A percentile compares a stretch with the other conserved stretches of the same genome.
Conservation (phyloP, 2,797 vertebrate genomes). For the Pseudomugil tenellus region DNA sequence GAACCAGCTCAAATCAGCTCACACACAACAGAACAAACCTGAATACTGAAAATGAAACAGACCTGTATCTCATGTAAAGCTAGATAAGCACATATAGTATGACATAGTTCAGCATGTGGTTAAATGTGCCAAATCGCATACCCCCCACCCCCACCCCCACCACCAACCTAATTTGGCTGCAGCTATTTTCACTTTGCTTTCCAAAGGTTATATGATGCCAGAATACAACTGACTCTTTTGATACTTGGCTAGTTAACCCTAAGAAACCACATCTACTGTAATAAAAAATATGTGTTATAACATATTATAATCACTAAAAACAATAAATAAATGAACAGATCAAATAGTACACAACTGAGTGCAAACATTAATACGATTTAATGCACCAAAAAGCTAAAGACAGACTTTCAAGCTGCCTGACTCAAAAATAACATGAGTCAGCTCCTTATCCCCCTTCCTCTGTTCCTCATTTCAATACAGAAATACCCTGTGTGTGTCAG, state of each 20-base stretch:
- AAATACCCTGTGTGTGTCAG: conserved; percentile 9
- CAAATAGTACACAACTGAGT: not conserved
- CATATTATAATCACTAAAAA: not conserved
- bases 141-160: no score
- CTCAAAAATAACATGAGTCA: conserved; percentile 36
- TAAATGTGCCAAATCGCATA: not conserved
- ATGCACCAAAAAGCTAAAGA: not conserved
- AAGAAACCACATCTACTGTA: not conserved
- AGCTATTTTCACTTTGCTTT: not conserved
- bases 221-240: not conserved
- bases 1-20: not conserved
- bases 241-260: not conserved
- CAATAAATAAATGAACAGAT: not conserved
- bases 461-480: conserved; percentile 6
- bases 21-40: not conserved
- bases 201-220: not conserved
- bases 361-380: not conserved
- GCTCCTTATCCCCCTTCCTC: not conserved
- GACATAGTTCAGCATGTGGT: not conserved
- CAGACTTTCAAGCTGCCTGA: conserved; percentile 8
- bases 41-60: not conserved
- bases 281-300: not conserved
- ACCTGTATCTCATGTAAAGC: not conserved
- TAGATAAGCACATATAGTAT: not conserved
- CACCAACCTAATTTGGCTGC: no score